These are phyloP conservation scores for Passer montanus DNA, from an alignment of 2,113 vertebrate species.

Conservation along the genomic window DNA sequence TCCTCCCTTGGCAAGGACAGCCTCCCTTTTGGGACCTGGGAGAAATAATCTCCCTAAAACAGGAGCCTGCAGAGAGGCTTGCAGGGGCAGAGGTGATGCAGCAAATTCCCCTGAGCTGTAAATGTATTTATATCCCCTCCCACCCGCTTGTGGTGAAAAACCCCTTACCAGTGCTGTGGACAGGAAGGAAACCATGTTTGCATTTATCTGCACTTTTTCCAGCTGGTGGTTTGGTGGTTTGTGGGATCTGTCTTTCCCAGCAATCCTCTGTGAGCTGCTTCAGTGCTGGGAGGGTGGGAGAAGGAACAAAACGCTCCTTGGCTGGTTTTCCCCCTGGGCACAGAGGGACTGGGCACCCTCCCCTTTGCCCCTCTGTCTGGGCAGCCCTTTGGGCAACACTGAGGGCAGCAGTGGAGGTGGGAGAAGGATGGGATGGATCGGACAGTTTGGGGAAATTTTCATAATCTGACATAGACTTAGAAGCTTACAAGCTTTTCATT, in stretches of 20 bases:
- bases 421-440: not conserved
- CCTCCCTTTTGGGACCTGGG: rapidly evolving
- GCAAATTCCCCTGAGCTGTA: not conserved
- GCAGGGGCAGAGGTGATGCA: slow-evolving; percentile 1
- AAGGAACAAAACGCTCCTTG: not conserved
- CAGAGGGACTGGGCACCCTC: not conserved
- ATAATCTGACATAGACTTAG: not conserved
- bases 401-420: not conserved
- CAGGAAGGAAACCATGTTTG: not conserved
- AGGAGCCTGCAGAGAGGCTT: not conserved
- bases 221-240: not conserved
- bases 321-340: not conserved
- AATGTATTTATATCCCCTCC: not conserved
- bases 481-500: not conserved
- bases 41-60: not conserved
- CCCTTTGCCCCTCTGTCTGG: not conserved
- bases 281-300: not conserved
- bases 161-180: not conserved
- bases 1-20: not conserved
- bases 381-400: not conserved
- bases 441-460: not conserved
- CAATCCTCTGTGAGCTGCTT: not conserved
- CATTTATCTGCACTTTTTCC: not conserved
- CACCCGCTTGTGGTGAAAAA: not conserved
- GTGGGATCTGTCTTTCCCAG: not conserved